Evolutionary conservation across 2,888 invertebrate genomes (phyloP).

Genomic region (Lumbricus terrestris): DNA sequence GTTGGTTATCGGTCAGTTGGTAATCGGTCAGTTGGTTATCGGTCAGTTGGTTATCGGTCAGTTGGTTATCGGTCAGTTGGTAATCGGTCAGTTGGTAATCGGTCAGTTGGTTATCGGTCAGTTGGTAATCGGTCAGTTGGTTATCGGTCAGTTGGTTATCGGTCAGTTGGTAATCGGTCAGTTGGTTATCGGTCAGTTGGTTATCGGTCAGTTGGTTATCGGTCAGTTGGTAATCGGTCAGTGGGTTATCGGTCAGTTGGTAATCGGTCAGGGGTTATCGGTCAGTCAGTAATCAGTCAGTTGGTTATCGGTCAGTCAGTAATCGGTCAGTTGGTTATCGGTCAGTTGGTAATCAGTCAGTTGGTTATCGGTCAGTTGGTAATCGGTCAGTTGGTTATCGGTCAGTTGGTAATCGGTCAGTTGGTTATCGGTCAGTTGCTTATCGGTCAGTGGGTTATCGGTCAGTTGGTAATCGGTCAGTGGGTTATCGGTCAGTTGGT

Average conservation of each 20-base stretch:
- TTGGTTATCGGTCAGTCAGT: neutral
- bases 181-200: neutral
- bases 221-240: neutral
- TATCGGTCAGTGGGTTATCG: no score
- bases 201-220: no score
- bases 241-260: neutral
- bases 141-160: neutral
- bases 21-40: no score
- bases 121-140: neutral
- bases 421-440: neutral
- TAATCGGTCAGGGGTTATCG: neutral
- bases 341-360: no score
- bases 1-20: neutral
- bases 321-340: neutral
- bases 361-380: neutral
- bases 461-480: neutral
- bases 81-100: neutral
- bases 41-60: neutral
- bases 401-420: neutral
- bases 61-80: neutral
- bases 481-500: neutral
- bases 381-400: neutral
- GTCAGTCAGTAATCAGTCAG: neutral
- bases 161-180: neutral
- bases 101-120: neutral